Evolutionary conservation across 2,797 vertebrate genomes (phyloP), one percentile per base, ranked within the genome.

Genomic region (Sebastes steindachneri): DNA sequence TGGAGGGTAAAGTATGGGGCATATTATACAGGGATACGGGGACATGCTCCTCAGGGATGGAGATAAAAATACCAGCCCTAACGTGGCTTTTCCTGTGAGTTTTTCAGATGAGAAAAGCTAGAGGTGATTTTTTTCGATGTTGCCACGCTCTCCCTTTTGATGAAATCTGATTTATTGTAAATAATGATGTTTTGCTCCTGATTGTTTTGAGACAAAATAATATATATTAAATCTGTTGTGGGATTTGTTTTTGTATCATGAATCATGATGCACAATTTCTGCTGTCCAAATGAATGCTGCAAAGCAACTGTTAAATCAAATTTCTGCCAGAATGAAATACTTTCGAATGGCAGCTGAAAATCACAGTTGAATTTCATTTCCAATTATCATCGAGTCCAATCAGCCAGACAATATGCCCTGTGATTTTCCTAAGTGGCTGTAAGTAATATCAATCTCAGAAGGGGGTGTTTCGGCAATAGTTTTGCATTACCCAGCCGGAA

Each of bases 121-220:
- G 15, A 63, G 31, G 57, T 57, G 26, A 58, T 60, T 73, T 83
- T 60, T 37, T 37, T 35, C 0, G 0, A 73, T 64, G 57, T 73
- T n/a, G 12, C 70, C 12, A 7, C 17, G 23, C 55, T 73, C 55
- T 75, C 28, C 51, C 17, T 70, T 70, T 62, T 77, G 28, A 83
- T 75, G 26, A 72, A 79, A 86, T 83, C 62, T 28, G 35, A 77
- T 84, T 84, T 28, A 75, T 63, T 59, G 55, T 64, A 77, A 65
- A 79, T 85, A 64, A 77, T 75, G 37, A 51, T 69, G 73, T 83
- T 82, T 79, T 79, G 23, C 73, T 60, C 68, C n/a, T 35, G 54
- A 73, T 83, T 85, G 70, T 75, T 87, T 66, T 67, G 33, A 53
- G 57, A 73, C 51, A 74, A 60, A 64, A 79, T 86, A 68, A 68